Evolutionary conservation across 1,140 invertebrate species (phyloP).

Genomic region (Hesperophylax magnus): DNA sequence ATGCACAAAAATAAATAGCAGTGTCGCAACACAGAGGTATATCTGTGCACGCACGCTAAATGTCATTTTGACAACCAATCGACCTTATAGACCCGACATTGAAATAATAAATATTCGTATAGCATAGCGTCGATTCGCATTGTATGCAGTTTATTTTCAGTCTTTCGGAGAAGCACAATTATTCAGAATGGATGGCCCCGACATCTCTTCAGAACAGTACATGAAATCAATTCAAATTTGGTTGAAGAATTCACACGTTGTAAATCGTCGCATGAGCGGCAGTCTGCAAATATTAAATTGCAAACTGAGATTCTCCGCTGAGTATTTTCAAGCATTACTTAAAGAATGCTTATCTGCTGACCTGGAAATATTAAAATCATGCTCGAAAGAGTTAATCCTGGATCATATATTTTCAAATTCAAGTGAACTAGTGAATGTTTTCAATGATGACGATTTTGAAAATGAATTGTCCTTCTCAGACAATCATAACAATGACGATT

Average conservation of each 20-base stretch:
- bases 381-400: constrained; percentile 23
- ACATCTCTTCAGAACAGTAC: constrained; percentile 35
- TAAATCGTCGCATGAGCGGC: constrained; percentile 51
- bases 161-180: no score
- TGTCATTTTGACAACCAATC: no score
- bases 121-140: no score
- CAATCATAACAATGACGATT: not conserved
- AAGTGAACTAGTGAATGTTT: constrained; percentile 19
- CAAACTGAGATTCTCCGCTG: constrained; percentile 16
- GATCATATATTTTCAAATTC: constrained; percentile 31
- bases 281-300: constrained; percentile 37
- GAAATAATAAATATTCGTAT: no score
- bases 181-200: no score
- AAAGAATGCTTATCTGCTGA: constrained; percentile 10
- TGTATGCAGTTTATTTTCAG: no score
- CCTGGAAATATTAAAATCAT: not conserved
- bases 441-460: constrained; percentile 44
- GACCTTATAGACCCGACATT: no score
- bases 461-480: constrained; percentile 21
- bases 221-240: constrained; percentile 52
- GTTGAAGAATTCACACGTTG: constrained; percentile 53
- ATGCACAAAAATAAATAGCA: no score
- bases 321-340: constrained; percentile 12
- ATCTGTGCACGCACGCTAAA: no score
- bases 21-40: no score